Conservation (phyloP, 2,113 vertebrate species). For the Symphodus melops region DNA sequence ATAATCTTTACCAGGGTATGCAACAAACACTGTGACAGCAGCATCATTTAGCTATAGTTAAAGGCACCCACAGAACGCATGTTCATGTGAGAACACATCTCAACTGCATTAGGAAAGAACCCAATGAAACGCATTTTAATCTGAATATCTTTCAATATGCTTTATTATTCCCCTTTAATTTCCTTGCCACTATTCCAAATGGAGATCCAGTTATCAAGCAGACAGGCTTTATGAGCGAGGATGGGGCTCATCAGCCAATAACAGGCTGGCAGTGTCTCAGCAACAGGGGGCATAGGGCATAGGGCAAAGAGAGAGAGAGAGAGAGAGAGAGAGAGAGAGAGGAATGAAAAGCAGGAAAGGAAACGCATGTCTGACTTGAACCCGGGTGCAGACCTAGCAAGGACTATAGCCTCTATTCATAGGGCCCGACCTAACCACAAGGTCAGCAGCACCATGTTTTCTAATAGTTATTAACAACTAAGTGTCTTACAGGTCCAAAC, state of each 20-base stretch:
- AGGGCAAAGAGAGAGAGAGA: no score
- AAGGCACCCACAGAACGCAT: constrained; percentile 81
- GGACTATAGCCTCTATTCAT: no score
- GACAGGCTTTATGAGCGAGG: constrained; percentile 63
- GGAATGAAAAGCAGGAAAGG: no score
- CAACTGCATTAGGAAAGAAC: constrained; percentile 59
- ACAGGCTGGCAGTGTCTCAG: constrained; percentile 47
- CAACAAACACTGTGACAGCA: constrained; percentile 88
- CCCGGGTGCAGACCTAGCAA: no score
- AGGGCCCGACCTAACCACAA: no score
- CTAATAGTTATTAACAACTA: constrained; percentile 52
- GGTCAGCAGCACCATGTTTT: no score
- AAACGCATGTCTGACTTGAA: no score
- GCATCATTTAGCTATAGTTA: constrained; percentile 91
- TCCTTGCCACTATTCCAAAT: constrained; percentile 67
- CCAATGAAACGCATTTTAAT: constrained; percentile 83
- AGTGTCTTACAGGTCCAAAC: constrained; percentile 36
- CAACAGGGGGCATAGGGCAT: constrained; percentile 31
- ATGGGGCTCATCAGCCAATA: constrained; percentile 62
- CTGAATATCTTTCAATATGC: constrained; percentile 78
- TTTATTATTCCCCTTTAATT: constrained; percentile 77
- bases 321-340: no score
- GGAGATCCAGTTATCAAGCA: constrained; percentile 70
- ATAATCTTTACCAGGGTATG: constrained; percentile 94
- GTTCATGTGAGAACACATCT: constrained; percentile 89